Conservation (phyloP, 2,797 vertebrate genomes). For the Erithacus rubecula region DNA sequence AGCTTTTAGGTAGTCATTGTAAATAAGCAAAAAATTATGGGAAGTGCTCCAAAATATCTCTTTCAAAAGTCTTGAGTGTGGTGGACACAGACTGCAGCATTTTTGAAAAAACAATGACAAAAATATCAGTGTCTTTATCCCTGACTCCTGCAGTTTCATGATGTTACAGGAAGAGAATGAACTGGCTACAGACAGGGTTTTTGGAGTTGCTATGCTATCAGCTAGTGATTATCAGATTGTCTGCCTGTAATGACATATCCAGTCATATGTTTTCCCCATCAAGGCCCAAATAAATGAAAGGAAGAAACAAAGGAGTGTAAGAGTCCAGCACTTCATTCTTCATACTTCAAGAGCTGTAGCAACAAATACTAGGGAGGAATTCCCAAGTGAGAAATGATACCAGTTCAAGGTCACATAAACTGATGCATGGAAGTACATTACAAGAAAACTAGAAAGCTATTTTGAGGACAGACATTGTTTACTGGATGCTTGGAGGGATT, state of each 20-base stretch:
- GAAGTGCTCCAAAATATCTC: neutral
- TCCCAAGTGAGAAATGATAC: slow-evolving; percentile 51
- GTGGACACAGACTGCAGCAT: neutral
- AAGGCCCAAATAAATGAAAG: slow-evolving; percentile 63
- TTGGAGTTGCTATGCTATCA: neutral
- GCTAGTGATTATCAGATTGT: neutral
- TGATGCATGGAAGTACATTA: slow-evolving; percentile 51
- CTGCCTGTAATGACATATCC: slow-evolving; percentile 28
- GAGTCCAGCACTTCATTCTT: slow-evolving; percentile 60
- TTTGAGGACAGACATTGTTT: slow-evolving; percentile 39
- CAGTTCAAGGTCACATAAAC: slow-evolving; percentile 40
- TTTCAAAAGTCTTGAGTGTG: neutral
- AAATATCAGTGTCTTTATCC: neutral
- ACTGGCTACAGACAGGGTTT: neutral
- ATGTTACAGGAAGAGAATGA: neutral
- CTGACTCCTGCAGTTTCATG: neutral
- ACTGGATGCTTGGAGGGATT: slow-evolving; percentile 1
- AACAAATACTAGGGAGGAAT: slow-evolving; percentile 23
- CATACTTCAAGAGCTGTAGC: slow-evolving; percentile 35
- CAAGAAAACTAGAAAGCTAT: slow-evolving; percentile 46
- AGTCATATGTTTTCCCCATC: slow-evolving; percentile 48
- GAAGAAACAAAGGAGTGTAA: slow-evolving; percentile 48
- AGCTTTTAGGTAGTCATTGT: neutral
- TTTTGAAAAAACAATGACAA: neutral
- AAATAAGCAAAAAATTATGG: neutral